Conservation (phyloP, 1,140 invertebrate species). For the Drosophila miranda region DNA sequence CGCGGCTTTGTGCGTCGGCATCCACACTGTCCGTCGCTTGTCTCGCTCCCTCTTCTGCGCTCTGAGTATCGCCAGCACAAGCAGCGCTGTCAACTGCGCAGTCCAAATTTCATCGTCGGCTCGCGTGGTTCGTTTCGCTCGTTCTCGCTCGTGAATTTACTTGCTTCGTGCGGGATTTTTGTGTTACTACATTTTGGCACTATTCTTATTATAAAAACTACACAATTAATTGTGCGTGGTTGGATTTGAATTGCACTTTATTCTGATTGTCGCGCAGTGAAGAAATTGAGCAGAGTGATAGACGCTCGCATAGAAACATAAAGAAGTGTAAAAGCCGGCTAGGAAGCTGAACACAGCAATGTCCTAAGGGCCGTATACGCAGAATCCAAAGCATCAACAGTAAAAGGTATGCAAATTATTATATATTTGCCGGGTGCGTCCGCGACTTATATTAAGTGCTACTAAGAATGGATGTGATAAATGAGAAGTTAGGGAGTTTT, state of each 20-base stretch:
- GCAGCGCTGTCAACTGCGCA: conserved; percentile 29
- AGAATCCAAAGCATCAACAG: conserved; percentile 15
- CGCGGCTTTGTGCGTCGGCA: conserved; percentile 63
- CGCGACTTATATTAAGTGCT: too few relatives aligned
- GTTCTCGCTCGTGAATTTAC: conserved; percentile 48
- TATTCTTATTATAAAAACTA: conserved; percentile 42
- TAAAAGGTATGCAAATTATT: conserved; percentile 24
- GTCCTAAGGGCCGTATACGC: conserved; percentile 32
- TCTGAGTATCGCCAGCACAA: conserved; percentile 17
- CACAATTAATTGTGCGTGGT: conserved; percentile 43
- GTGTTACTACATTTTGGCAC: conserved; percentile 32
- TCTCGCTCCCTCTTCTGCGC: too few relatives aligned
- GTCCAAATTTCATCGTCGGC: conserved; percentile 53
- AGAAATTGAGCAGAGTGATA: conserved; percentile 23
- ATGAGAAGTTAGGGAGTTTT: too few relatives aligned
- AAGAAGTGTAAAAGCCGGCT: conserved; percentile 17
- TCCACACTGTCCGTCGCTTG: not conserved
- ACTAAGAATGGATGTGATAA: too few relatives aligned
- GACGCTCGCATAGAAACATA: not conserved
- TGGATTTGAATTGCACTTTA: conserved; percentile 22
- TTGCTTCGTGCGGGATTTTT: conserved; percentile 43
- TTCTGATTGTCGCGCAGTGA: conserved; percentile 11
- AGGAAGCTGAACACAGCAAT: conserved; percentile 14
- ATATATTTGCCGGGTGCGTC: too few relatives aligned
- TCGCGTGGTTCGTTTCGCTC: conserved; percentile 54